Base-by-base conservation (phyloP, 2,113 vertebrate species). In the Phodopus roborovskii region DNA sequence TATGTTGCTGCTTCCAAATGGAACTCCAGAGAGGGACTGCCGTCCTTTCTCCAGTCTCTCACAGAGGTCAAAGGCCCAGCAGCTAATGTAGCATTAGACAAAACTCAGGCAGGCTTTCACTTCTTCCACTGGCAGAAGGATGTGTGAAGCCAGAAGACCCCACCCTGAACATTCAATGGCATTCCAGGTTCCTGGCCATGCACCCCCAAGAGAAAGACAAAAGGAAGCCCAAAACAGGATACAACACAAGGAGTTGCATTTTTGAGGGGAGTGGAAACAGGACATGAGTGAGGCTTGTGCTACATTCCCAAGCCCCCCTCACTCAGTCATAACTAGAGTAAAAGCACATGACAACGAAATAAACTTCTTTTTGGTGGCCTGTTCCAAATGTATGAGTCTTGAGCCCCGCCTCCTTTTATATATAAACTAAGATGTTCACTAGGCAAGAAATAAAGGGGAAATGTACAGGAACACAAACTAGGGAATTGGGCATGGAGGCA, bases 71-170 rank as follows among this genome's bases (percentile, higher is more conserved):
- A 74, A 77, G 28, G 20, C 33, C 0, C 8, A 9, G n/a, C 58
- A 73, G 64, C 8, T 88, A 93, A 93, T 36, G n/a, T 81, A 90
- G 56, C 56, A 15, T 19, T 36, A 83, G 68, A 68, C 58, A 86
- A 56, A 48, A 36, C 42, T 74, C 68, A 85, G 0, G 8, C 8
- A 24, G 62, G 26, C 0, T 5, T 62, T 74, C 91, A 60, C 50
- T 28, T 94, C 81, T 92, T 92, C 5, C 0, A 4, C 33, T 88
- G 60, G 10, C 28, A 48, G 64, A 45, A 33, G 12, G 24, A 5
- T 6, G 39, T 28, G 3, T 28, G 62, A 92, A 19, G 62, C 16
- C 83, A 28, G 26, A 70, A 5, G 0, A 30, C 26, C 22, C 53
- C 15, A 48, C 12, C 10, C 2, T 58, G 16, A 48, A 62, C 48